Evolutionary conservation across 2,888 invertebrate genomes (phyloP), one percentile per base, ranked within the genome.

Genomic region (Rhingia campestris): DNA sequence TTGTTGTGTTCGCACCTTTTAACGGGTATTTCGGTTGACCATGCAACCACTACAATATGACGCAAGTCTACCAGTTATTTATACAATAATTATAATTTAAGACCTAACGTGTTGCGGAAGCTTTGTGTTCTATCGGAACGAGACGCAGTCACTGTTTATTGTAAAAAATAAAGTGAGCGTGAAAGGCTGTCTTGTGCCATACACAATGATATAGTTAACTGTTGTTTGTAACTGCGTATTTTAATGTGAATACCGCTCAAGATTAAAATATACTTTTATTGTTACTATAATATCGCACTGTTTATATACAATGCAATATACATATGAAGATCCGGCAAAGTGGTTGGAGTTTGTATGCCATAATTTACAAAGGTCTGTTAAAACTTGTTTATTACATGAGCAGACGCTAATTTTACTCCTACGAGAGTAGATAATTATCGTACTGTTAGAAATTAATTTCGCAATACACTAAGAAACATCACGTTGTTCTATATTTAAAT

Each of bases 11-110:
- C 51, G 12, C 51, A 12, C 7, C 33, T 61, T 43, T 72, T 61
- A 61, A 72, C 72, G 72, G 22, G 72, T 33, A 61, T 43, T 72
- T 51, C 35, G 22, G 35, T 43, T 72, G 61, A 51, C 58, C 59
- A 51, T 59, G 59, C 51, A 70, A 59, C 14, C 41, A 6, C 33
- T 35, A 61, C 30, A 14, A 51, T 39, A 51, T 51, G 51, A 59
- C 51, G 59, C 35, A 72, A 72, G 2, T 10, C 7, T 22, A 6
- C 32, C 9, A 41, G 22, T 51, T 41, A 70, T 30, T 51, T 47
- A 47, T n/a, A n/a, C 30, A 14, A 7, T 6, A 51, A 49, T 70
- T 59, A 35, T 41, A 70, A 49, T 32, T 51, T 47, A 6, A 66
- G 51, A 33, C 32, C 6, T 14, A 33, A 39, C 33, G 9, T 9